These are phyloP conservation scores for Stegodyphus mimosarum DNA, from an alignment of 1,140 invertebrate species.

Conservation along the genomic window DNA sequence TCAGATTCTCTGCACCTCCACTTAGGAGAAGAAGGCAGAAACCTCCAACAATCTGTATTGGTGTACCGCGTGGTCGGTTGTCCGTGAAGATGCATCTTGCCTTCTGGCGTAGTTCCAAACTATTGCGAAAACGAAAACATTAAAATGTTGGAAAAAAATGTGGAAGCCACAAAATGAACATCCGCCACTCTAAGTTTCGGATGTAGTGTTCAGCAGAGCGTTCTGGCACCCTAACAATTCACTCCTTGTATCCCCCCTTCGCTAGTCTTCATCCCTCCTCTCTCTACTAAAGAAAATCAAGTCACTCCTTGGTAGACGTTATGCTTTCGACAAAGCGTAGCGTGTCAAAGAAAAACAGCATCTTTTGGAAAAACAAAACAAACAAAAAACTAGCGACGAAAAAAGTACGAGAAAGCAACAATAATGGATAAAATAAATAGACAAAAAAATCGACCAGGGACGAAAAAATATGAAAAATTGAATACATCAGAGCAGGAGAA, in stretches of 20 bases:
- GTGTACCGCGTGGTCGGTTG: not conserved
- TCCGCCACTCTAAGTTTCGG: slow-evolving; percentile 50
- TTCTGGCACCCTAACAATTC: slow-evolving; percentile 56
- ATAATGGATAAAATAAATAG: slow-evolving; percentile 57
- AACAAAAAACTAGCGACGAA: slow-evolving; percentile 39
- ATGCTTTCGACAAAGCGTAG: slow-evolving; percentile 52
- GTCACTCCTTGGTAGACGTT: slow-evolving; percentile 35
- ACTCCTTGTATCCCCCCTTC: slow-evolving; percentile 32
- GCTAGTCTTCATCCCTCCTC: not conserved
- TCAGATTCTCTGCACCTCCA: too few relatives aligned
- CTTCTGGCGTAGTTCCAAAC: slow-evolving; percentile 39
- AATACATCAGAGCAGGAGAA: slow-evolving; percentile 52
- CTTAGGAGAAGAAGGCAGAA: too few relatives aligned
- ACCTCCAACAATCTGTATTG: too few relatives aligned
- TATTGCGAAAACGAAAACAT: slow-evolving; percentile 17
- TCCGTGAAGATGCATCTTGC: slow-evolving; percentile 19
- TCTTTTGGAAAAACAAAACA: slow-evolving; percentile 25
- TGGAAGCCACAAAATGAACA: slow-evolving; percentile 58
- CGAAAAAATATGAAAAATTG: slow-evolving; percentile 58
- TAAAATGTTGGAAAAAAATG: slow-evolving; percentile 34
- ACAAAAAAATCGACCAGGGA: slow-evolving; percentile 33
- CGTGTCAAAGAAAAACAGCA: slow-evolving; percentile 54
- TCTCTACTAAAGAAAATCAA: slow-evolving; percentile 49
- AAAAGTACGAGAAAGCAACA: slow-evolving; percentile 48
- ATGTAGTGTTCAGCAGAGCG: slow-evolving; percentile 45